Evolutionary conservation across 2,888 invertebrate species (phyloP), one percentile per base, ranked within the genome.

Genomic region (Craniophora ligustri): DNA sequence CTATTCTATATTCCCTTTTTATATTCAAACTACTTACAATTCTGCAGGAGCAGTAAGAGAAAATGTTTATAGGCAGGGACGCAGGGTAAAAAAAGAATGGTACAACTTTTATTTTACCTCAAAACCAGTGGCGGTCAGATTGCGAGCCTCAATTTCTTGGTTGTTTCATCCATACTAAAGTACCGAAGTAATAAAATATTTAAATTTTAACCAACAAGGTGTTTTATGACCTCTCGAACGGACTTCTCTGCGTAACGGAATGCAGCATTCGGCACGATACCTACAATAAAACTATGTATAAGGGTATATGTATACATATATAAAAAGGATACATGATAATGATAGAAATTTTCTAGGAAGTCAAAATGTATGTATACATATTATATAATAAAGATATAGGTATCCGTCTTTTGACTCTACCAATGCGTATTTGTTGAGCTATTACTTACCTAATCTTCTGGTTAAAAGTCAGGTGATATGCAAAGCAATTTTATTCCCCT

Each of bases 111-210:
- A 51, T 53, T 53, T 56, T 64, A 66, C 72, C 49, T 50, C 57
- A 64, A 63, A 74, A 57, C 70, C 66, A 47, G 51, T 53, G 60
- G 35, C 53, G 32, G 59, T 54, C 56, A 53, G 64, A 69, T 68
- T 67, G 68, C 57, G 51, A 40, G 51, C 51, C 59, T 69, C 50
- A 57, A 36, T 57, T 47, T 60, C 62, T 66, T 57, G 45, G 41
- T 62, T 69, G 61, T 66, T 74, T 59, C 56, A 74, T 74, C 55
- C 67, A 67, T 67, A 67, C 35, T 71, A 50, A 46, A 67, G 35
- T 23, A 50, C 35, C 47, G 36, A 51, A 48, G 51, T 59, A 55
- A 61, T 72, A 67, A 67, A 74, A 61, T 64, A 74, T 71, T 73
- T 30, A 70, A 60, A 70, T 57, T 44, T 73, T 41, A 38, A 66